Evolutionary conservation across 2,113 vertebrate genomes (phyloP).

Genomic region (Xenus cinereus): DNA sequence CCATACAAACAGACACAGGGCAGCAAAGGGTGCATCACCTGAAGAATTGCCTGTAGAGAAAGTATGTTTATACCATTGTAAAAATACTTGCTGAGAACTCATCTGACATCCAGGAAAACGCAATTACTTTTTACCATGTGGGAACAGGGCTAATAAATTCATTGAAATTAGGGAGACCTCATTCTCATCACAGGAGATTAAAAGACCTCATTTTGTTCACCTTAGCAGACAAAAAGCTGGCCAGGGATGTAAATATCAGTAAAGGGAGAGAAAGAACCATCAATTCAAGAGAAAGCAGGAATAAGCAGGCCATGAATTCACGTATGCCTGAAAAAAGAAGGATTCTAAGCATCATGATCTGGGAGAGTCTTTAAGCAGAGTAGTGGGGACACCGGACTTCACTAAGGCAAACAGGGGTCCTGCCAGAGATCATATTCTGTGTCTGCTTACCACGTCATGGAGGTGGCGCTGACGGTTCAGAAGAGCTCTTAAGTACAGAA

Average conservation of each 20-base stretch:
- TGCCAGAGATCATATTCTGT: neutral
- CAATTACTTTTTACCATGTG: neutral
- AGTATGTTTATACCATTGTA: neutral
- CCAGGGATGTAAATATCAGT: neutral
- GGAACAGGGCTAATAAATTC: neutral
- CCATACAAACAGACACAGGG: neutral
- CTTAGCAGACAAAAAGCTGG: neutral
- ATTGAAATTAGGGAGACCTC: neutral
- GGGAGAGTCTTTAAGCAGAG: neutral
- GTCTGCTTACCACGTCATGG: neutral
- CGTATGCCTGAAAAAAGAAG: neutral
- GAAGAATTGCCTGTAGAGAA: neutral
- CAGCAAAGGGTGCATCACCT: neutral
- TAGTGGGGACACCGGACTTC: rapidly evolving
- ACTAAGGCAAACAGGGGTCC: neutral
- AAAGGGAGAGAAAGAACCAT: neutral
- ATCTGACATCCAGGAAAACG: neutral
- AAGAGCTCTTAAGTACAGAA: neutral
- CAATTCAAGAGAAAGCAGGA: neutral
- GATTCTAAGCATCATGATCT: neutral
- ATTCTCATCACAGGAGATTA: neutral
- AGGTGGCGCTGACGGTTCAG: neutral
- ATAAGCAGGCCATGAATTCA: neutral
- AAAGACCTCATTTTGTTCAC: neutral
- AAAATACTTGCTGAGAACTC: neutral